phyloP scores from a whole-genome alignment of 2,113 vertebrate species.

The Nematolebias whitei region DNA sequence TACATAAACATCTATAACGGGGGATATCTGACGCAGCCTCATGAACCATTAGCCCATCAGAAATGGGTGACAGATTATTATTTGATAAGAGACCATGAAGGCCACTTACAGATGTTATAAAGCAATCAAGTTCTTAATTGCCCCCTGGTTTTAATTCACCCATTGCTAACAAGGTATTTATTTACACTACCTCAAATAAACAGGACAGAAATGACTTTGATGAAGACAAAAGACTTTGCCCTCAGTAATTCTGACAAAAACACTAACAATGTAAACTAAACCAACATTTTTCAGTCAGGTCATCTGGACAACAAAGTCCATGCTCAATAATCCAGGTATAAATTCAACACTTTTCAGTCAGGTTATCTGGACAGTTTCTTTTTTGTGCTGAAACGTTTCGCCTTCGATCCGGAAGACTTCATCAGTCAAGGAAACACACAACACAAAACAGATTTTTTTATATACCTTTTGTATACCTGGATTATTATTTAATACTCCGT shows the following conservation, averaged over 20 bases:
- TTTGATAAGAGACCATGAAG: background rate
- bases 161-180: constrained; percentile 26
- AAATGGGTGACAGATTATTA: constrained; percentile 4
- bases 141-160: constrained; percentile 7
- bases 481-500: no score
- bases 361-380: no score
- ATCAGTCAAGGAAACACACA: no score
- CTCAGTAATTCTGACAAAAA: background rate
- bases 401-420: no score
- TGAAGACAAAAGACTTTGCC: rapidly evolving
- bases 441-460: no score
- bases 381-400: no score
- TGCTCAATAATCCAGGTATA: no score
- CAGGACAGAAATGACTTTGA: background rate
- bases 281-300: no score
- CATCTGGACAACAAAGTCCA: no score
- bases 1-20: constrained; percentile 1
- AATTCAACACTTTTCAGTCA: no score
- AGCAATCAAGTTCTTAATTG: constrained; percentile 24
- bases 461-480: no score
- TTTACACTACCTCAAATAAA: constrained; percentile 12
- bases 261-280: no score
- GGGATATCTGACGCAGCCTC: background rate
- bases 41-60: constrained; percentile 9
- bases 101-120: constrained; percentile 13